Percentiles rank a stretch among this genome's conserved stretches.
phyloP scores from a whole-genome alignment of 2,113 vertebrate species.

The Beaufortia kweichowensis region DNA sequence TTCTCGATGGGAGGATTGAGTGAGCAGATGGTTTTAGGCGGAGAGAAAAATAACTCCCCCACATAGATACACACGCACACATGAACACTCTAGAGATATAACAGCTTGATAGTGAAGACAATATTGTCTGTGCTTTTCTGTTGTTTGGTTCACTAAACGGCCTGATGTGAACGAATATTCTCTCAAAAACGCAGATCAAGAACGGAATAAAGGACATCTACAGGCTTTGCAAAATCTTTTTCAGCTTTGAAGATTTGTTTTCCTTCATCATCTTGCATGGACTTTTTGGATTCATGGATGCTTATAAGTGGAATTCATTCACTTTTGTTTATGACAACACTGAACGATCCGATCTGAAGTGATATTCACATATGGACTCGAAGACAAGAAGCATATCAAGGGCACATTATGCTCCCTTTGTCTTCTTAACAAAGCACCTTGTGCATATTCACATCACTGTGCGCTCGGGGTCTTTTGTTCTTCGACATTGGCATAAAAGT shows the following conservation, averaged over 20 bases:
- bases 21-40: constrained; percentile 56
- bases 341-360: not conserved
- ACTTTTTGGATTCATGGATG: not conserved
- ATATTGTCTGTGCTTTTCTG: constrained; percentile 37
- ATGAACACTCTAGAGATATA: constrained; percentile 53
- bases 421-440: constrained; percentile 39
- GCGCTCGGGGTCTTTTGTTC: constrained; percentile 29
- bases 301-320: constrained; percentile 6
- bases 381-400: constrained; percentile 36
- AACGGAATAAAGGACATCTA: constrained; percentile 55
- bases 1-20: constrained; percentile 33
- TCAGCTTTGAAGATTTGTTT: too few species aligned
- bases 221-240: too few species aligned
- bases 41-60: constrained; percentile 55
- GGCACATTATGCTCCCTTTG: constrained; percentile 46
- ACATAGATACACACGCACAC: constrained; percentile 58
- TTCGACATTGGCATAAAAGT: constrained; percentile 8
- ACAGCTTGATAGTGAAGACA: constrained; percentile 62
- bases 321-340: constrained; percentile 18
- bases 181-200: not conserved
- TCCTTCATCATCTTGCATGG: too few species aligned
- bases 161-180: constrained; percentile 63
- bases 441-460: constrained; percentile 26
- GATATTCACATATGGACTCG: not conserved
- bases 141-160: constrained; percentile 54